Conservation (phyloP, 2,113 vertebrate genomes). For the Isichthys henryi region DNA sequence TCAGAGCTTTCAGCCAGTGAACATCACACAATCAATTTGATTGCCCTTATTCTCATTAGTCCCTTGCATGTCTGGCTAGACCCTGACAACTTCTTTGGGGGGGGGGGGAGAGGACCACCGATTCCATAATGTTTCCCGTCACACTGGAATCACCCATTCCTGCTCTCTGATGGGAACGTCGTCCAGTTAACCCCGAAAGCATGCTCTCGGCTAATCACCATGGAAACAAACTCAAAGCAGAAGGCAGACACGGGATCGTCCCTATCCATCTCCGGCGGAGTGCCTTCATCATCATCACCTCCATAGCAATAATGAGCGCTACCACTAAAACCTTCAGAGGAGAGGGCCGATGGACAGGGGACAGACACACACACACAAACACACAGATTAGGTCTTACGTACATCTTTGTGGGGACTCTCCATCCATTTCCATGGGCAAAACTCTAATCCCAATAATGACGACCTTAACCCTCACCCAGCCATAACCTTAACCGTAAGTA, state of each 20-base stretch:
- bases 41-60: background rate
- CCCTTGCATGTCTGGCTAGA: background rate
- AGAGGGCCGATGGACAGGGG: background rate
- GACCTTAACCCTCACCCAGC: too few species aligned
- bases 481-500: too few species aligned
- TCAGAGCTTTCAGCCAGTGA: background rate
- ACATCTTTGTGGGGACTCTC: too few species aligned
- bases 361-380: too few species aligned
- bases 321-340: background rate
- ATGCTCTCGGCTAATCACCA: background rate
- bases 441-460: too few species aligned
- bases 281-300: background rate
- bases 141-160: background rate
- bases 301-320: background rate
- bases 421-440: too few species aligned
- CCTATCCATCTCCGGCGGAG: background rate
- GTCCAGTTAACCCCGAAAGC: background rate
- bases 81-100: background rate
- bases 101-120: background rate
- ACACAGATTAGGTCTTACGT: too few species aligned
- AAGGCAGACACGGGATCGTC: background rate
- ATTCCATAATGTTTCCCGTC: background rate
- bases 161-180: too few species aligned
- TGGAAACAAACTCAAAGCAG: slow-evolving; percentile 10
- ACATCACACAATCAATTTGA: background rate